Conservation (phyloP, 1,140 invertebrate genomes). For the Colletes gigas region DNA sequence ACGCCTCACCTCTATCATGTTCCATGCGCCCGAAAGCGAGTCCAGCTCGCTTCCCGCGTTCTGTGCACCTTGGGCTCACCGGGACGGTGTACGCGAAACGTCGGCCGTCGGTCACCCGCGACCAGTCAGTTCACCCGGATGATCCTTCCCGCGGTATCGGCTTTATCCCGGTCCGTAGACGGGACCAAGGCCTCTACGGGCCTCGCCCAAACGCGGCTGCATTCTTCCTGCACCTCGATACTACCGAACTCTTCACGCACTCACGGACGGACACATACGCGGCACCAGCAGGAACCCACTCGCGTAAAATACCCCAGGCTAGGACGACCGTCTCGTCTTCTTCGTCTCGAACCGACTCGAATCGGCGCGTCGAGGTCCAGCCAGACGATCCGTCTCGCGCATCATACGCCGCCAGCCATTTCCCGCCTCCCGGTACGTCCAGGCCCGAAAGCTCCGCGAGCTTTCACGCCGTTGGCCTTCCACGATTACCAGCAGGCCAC, state of each 20-base stretch:
- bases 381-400: conserved; percentile 25
- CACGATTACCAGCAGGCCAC: conserved; percentile 4
- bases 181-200: conserved; percentile 69
- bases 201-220: conserved; percentile 72
- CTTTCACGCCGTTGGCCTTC: background rate
- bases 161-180: conserved; percentile 73
- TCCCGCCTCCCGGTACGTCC: conserved; percentile 11
- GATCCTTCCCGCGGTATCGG: conserved; percentile 1
- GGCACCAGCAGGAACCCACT: conserved; percentile 28
- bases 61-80: conserved; percentile 33
- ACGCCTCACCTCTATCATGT: conserved; percentile 80
- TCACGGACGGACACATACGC: conserved; percentile 57
- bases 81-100: conserved; percentile 29
- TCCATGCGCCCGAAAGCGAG: conserved; percentile 80
- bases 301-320: no score
- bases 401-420: conserved; percentile 46
- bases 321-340: background rate
- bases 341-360: background rate
- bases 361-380: conserved; percentile 25
- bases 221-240: conserved; percentile 55
- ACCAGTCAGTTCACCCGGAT: conserved; percentile 40
- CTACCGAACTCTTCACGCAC: conserved; percentile 5
- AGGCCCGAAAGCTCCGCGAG: background rate
- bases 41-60: conserved; percentile 77
- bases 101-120: conserved; percentile 14